Base-by-base conservation (phyloP, 2,113 vertebrate species). In the Takifugu bimaculatus region DNA sequence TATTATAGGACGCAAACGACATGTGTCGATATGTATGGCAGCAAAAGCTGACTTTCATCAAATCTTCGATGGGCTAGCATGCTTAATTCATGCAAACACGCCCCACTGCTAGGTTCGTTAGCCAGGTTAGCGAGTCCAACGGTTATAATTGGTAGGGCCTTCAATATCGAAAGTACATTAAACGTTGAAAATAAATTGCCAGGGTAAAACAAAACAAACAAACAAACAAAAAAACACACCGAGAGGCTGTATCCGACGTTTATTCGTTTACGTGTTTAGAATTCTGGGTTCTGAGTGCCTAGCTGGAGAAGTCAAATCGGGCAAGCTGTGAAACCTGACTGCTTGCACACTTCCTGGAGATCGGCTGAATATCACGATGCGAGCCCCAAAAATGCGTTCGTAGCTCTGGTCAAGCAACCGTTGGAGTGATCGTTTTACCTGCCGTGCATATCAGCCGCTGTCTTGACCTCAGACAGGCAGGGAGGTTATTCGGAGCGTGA, bases 381-480 rank as follows among this genome's bases (percentile, higher is more conserved):
- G 11, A 39, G 11, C 35, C 20, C 13, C 27, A 48, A 48, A 65
- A 44, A 0, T 26, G 3, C 28, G 4, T 13, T 10, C 25, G 26
- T 13, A 27, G 4, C 57, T 57, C 11, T 9, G 13, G 10, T 45
- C 6, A 28, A 48, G 26, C 42, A 27, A 20, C 4, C 28, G 15
- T 10, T 4, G 27, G 29, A n/a, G 5, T 27, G 43, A n/a, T 27
- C 29, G 56, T 2, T 68, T 79, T 85, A 85, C 86, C 72, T 87
- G 65, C 50, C 7, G 39, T 32, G 60, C 35, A 15, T 35, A 55
- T 59, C 50, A 12, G 51, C 54, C 6, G 27, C 28, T 65, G 69
- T 66, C 63, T 60, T 60, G 14, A 42, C 27, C 35, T 57, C 25
- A 48, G 49, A 70, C 63, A 69, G 63, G 51, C 35, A 29, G n/a